Evolutionary conservation across 1,140 invertebrate species (phyloP), one percentile per base, ranked within the genome.

Genomic region (Drosophila tropicalis): DNA sequence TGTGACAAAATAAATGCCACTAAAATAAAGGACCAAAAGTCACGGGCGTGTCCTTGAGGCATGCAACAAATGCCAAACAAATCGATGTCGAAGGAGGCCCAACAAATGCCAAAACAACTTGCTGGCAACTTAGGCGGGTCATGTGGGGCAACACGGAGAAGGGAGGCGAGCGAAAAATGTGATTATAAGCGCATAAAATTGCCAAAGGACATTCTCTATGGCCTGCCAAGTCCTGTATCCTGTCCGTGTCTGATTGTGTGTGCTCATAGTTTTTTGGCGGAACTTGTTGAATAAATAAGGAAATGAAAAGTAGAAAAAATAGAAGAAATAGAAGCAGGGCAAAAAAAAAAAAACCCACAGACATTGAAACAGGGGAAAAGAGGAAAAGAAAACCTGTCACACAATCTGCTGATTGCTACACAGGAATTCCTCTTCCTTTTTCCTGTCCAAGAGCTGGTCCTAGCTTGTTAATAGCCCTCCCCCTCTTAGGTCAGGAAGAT

Each of bases 221-320:
- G 64, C 39, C 63, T 79, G 81, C 68, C 76, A 64, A 44, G 15
- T 57, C 51, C 36, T 39, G 63, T 57, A 64, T 76, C 62, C 65
- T 69, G 72, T 41, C 51, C 44, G 15, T 70, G 65, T 51, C 17
- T 51, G 44, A 22, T 9, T 39, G 36, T 39, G 36, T 85, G 32
- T 77, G 63, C 56, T 57, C 63, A 62, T 51, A 62, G 57, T 47
- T 76, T 67, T 29, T 17, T 39, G 62, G 32, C 76, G 83, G 79
- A 87, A 87, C 84, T 87, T 87, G 83, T 87, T 87, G 79, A 87
- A 87, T 87, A 89, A 87, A 87, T 83, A 89, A 86, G 83, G 84
- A 87, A 87, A 87, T 80, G 84, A 72, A 83, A 67, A 75, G 68
- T 78, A 72, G 69, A 81, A 76, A 70, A 75, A 68, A 64, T 56